A percentile compares a stretch with the other conserved stretches of the same genome.
These are phyloP conservation scores for Cyrtorhinus lividipennis DNA, from an alignment of 1,140 invertebrate species.

Conservation along the genomic window DNA sequence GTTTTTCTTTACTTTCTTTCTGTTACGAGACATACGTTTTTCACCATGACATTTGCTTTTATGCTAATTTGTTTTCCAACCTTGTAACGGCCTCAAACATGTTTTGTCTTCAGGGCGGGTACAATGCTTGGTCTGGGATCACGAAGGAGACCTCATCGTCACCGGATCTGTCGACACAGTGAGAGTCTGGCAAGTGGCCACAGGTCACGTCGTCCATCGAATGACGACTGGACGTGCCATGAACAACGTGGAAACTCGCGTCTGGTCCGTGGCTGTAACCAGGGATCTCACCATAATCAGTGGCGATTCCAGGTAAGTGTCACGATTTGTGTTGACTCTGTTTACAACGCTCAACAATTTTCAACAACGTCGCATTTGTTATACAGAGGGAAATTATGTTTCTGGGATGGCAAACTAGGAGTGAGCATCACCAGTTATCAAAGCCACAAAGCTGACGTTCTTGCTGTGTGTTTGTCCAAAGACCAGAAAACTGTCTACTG, in stretches of 20 bases:
- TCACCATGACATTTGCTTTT: too few species aligned
- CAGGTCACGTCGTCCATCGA: conserved; percentile 66
- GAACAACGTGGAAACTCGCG: conserved; percentile 53
- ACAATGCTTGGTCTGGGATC: conserved; percentile 72
- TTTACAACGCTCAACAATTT: too few species aligned
- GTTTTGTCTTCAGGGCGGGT: conserved; percentile 43
- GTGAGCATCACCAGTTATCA: conserved; percentile 57
- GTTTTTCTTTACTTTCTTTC: too few species aligned
- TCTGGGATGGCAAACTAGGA: conserved; percentile 73
- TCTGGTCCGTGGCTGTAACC: conserved; percentile 70
- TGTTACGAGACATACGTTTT: too few species aligned
- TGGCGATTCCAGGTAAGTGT: conserved; percentile 53
- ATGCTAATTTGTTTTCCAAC: too few species aligned
- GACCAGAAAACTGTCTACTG: conserved; percentile 55
- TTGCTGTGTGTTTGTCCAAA: conserved; percentile 53
- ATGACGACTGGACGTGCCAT: conserved; percentile 52
- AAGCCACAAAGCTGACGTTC: conserved; percentile 64
- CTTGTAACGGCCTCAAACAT: not conserved
- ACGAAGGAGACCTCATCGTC: conserved; percentile 55
- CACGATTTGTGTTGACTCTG: not conserved
- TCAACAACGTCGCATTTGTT: too few species aligned
- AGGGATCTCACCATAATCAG: conserved; percentile 72
- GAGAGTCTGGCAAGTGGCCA: conserved; percentile 69
- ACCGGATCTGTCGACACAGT: conserved; percentile 73
- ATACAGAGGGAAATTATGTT: conserved; percentile 54